Evolutionary conservation across 2,888 invertebrate genomes (phyloP).

Genomic region (Himalopsyche japonica): DNA sequence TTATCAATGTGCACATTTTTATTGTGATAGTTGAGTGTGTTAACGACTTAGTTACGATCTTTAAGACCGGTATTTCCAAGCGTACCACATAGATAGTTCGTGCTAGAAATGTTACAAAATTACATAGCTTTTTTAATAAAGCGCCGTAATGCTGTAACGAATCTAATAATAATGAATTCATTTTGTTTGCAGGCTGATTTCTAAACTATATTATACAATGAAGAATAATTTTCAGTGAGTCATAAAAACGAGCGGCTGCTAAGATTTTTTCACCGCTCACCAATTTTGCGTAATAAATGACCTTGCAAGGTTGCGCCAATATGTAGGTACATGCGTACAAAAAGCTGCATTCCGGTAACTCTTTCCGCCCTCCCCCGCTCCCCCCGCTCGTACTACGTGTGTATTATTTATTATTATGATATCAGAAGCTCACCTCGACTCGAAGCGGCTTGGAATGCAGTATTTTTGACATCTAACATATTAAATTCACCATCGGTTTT

Average conservation of each 20-base stretch:
- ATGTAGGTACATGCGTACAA: neutral
- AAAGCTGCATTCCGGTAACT: neutral
- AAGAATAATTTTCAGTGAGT: neutral
- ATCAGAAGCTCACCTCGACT: neutral
- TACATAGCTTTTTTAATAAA: too few species aligned
- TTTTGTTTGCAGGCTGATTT: too few species aligned
- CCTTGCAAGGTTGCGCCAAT: slow-evolving; percentile 1
- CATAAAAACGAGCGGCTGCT: neutral
- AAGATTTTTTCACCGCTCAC: neutral
- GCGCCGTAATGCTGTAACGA: too few species aligned
- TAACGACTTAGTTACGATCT: too few species aligned
- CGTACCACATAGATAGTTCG: too few species aligned
- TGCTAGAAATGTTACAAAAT: too few species aligned
- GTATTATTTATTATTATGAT: neutral
- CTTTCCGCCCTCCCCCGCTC: neutral
- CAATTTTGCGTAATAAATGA: neutral
- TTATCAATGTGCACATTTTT: too few species aligned
- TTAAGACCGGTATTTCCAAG: too few species aligned
- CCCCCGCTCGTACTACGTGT: neutral
- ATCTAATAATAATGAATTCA: too few species aligned
- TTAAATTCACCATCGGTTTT: too few species aligned
- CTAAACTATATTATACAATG: too few species aligned
- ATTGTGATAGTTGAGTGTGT: too few species aligned
- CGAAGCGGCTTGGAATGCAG: neutral
- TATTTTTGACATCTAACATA: neutral